Evolutionary conservation across 2,888 invertebrate genomes (phyloP), one percentile per base, ranked within the genome.

Genomic region (Ectemnius lituratus): DNA sequence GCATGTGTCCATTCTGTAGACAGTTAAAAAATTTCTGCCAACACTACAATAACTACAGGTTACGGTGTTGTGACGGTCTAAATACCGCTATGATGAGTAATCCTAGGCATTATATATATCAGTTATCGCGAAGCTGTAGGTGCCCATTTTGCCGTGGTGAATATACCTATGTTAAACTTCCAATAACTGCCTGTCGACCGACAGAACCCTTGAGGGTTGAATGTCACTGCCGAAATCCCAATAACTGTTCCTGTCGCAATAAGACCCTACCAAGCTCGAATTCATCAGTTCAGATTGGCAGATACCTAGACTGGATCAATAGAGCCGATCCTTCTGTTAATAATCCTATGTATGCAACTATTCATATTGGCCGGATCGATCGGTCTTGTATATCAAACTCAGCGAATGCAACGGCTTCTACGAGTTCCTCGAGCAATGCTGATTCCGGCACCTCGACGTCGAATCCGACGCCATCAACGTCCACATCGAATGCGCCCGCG

Each of bases 391-490:
- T 79, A 1, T 76, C 87, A 3, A 82, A 85, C 3, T 67, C 83
- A 14, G 81, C 79, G 18, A 84, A 79, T 20, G 71, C 77, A 13
- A 59, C 74, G 2, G 79, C 63, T 6, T 77, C 67, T 28, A 71
- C 70, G 13, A 80, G 67, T 57, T 1, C 67, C 2, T 49, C 70
- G 2, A 67, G 13, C 11, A 57, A 6, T 20, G 59, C 90, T 90
- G 87, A 90, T 90, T 70, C 92, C 89, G 88, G 91, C 88, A 88
- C 90, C 88, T 89, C 89, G 83, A 85, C 89, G 0, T 82, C 82
- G 1, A 65, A 67, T 5, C 49, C 83, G 57, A 73, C 75, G 60
- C 63, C 75, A n/a, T 72, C 78, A 11, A 58, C 73, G 6, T 64
- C 85, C 60, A 80, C 85, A 63, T 79, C 83, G n/a, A 76, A 73